Percentiles rank a stretch among this genome's conserved stretches.
Conservation (phyloP, 1,140 invertebrate genomes). For the Aricia agestis region DNA sequence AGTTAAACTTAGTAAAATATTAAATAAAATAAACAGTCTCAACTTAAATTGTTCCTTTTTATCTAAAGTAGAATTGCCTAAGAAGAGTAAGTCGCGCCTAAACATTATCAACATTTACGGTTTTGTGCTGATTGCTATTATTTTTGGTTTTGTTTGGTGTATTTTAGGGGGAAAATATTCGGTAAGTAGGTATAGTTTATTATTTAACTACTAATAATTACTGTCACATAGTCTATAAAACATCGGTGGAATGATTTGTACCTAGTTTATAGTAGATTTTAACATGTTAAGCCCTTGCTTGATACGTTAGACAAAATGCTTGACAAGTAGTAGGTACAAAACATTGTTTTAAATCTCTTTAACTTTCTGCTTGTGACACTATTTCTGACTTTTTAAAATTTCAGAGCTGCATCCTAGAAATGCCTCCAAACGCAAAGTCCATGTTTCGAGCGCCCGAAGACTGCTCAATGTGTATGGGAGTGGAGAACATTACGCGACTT, state of each 20-base stretch:
- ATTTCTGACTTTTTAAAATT: neutral
- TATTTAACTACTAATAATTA: too few relatives aligned
- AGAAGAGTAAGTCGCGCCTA: slow-evolving; percentile 4
- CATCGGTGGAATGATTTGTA: too few relatives aligned
- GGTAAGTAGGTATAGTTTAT: neutral
- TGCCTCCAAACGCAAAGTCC: slow-evolving; percentile 45
- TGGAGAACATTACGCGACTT: slow-evolving; percentile 80
- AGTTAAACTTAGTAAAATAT: slow-evolving; percentile 50
- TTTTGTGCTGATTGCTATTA: neutral
- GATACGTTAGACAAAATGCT: too few relatives aligned
- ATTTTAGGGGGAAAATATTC: neutral
- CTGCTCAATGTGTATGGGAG: slow-evolving; percentile 83
- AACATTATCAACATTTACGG: neutral
- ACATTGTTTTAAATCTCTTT: too few relatives aligned
- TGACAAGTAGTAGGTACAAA: too few relatives aligned
- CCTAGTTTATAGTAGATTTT: too few relatives aligned
- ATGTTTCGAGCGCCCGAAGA: slow-evolving; percentile 82
- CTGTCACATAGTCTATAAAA: too few relatives aligned
- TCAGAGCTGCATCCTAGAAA: slow-evolving; percentile 45
- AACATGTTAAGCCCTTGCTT: too few relatives aligned
- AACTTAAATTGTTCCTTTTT: slow-evolving; percentile 47
- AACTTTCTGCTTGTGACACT: neutral
- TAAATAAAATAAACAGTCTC: slow-evolving; percentile 51
- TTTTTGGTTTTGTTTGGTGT: neutral
- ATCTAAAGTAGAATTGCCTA: slow-evolving; percentile 35